phyloP scores from a whole-genome alignment of 2,797 vertebrate species.

The Neoniphon sammara region DNA sequence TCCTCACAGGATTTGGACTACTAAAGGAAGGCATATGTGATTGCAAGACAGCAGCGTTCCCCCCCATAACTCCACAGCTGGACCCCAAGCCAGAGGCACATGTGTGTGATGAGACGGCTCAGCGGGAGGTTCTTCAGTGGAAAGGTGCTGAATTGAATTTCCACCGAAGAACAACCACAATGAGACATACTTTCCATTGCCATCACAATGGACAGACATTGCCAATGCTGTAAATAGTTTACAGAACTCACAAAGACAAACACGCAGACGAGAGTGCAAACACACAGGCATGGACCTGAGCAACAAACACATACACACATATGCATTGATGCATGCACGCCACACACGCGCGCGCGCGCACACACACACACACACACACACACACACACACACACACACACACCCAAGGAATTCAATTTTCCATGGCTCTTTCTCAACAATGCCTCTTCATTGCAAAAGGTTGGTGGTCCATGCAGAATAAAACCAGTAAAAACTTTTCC shows the following conservation, averaged over 20 bases:
- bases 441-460: constrained; percentile 17
- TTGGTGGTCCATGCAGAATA: constrained; percentile 26
- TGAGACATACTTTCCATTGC: constrained; percentile 80
- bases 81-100: constrained; percentile 25
- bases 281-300: constrained; percentile 45
- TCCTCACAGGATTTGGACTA: constrained; percentile 32
- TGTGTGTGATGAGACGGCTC: constrained; percentile 52
- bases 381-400: constrained; percentile 28
- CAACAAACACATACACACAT: constrained; percentile 52
- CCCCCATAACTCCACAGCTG: constrained; percentile 23
- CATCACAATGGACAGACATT: constrained; percentile 74
- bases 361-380: constrained; percentile 1
- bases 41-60: constrained; percentile 9
- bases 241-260: constrained; percentile 73
- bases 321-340: constrained; percentile 37
- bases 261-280: constrained; percentile 46
- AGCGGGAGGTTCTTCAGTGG: constrained; percentile 34
- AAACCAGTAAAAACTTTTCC: constrained; percentile 14
- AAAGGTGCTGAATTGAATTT: constrained; percentile 78
- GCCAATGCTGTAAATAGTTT: constrained; percentile 79
- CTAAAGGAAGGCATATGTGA: constrained; percentile 27
- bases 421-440: constrained; percentile 25
- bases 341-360: constrained; percentile 31
- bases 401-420: constrained; percentile 45
- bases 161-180: constrained; percentile 69